A percentile compares a stretch with the other conserved stretches of the same genome.
Evolutionary conservation across 2,113 vertebrate species (phyloP).

Genomic region (Shinisaurus crocodilurus): DNA sequence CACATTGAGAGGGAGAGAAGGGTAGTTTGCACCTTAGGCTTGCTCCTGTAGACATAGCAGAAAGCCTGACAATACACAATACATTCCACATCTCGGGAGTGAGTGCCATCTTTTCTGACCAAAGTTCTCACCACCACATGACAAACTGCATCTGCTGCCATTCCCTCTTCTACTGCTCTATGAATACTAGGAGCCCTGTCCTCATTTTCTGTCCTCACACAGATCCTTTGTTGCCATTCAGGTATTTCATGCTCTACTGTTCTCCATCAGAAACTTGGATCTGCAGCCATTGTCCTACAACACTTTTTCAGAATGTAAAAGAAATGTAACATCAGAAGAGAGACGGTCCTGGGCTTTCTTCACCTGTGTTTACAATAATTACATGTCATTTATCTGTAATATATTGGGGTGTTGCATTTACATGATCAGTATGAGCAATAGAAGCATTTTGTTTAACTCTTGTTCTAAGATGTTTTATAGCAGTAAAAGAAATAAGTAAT

Average conservation of each 20-base stretch:
- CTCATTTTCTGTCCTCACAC: not conserved
- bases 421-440: not conserved
- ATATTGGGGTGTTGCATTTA: not conserved
- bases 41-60: not conserved
- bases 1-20: not conserved
- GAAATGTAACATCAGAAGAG: not conserved
- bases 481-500: constrained; percentile 74
- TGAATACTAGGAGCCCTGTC: not conserved
- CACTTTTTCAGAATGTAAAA: not conserved
- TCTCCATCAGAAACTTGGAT: not conserved
- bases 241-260: not conserved
- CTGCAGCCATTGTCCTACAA: not conserved
- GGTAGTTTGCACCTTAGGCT: not conserved
- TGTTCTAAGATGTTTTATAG: constrained; percentile 67
- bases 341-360: not conserved
- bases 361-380: not conserved
- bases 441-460: not conserved
- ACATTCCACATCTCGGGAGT: not conserved
- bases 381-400: not conserved
- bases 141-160: not conserved
- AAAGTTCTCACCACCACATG: not conserved
- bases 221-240: not conserved
- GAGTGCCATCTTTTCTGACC: not conserved
- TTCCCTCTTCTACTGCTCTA: not conserved
- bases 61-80: not conserved